phyloP scores from a whole-genome alignment of 2,797 vertebrate species.

The Dendrocincla fuliginosa region DNA sequence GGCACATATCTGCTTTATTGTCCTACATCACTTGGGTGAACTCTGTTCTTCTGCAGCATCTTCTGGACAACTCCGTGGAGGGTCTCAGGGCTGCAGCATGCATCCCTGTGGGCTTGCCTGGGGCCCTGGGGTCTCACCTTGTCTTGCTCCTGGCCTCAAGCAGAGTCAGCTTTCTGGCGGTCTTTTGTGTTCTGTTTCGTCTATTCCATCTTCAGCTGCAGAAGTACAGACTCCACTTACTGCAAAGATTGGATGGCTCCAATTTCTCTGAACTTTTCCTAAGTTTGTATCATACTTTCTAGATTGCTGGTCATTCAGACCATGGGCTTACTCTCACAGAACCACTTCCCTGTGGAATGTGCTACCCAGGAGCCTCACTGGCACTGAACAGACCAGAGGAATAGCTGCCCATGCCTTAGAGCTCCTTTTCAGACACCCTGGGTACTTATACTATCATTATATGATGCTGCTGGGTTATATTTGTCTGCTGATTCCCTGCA shows the following conservation, averaged over 20 bases:
- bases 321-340: neutral
- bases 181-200: neutral
- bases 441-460: neutral
- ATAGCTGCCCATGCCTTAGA: neutral
- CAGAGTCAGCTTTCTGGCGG: neutral
- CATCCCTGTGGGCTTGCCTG: neutral
- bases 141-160: neutral
- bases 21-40: neutral
- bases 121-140: neutral
- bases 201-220: neutral
- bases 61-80: neutral
- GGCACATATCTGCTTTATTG: neutral
- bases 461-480: neutral
- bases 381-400: neutral
- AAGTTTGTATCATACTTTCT: neutral
- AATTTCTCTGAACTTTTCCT: neutral
- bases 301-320: neutral
- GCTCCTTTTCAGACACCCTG: neutral
- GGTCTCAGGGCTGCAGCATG: neutral
- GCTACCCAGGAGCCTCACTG: neutral
- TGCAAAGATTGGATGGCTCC: neutral
- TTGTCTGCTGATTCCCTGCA: neutral
- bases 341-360: neutral
- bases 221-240: neutral
- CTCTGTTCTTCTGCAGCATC: neutral